phyloP scores from a whole-genome alignment of 2,888 invertebrate species.

The Plebejus argus region DNA sequence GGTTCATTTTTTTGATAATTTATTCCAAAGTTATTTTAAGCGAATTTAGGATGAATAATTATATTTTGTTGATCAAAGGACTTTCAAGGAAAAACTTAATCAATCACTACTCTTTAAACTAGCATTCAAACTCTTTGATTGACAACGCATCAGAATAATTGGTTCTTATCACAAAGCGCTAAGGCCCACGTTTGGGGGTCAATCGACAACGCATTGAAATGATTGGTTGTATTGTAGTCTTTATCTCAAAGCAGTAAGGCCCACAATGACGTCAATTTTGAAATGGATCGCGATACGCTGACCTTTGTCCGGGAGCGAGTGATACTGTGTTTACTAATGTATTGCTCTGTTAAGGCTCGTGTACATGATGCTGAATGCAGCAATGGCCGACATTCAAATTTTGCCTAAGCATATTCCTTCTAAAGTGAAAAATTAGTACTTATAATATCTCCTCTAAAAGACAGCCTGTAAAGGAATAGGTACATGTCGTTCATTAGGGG shows the following conservation, averaged over 20 bases:
- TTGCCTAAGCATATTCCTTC: no score
- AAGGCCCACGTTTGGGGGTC: neutral
- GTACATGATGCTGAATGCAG: neutral
- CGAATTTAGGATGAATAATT: no score
- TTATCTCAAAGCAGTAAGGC: conserved; percentile 37
- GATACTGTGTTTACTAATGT: conserved; percentile 44
- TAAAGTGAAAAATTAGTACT: neutral
- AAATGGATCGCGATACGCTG: conserved; percentile 42
- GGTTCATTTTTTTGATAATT: no score
- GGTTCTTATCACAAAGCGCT: neutral
- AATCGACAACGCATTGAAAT: conserved; percentile 26
- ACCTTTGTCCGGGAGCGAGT: conserved; percentile 44
- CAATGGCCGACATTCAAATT: neutral
- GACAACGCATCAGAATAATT: neutral
- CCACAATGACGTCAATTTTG: conserved; percentile 38
- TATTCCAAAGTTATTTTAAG: no score
- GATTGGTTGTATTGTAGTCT: conserved; percentile 31
- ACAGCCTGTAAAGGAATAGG: no score
- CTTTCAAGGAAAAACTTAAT: no score
- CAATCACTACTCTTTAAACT: neutral
- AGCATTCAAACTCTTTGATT: neutral
- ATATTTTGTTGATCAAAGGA: no score
- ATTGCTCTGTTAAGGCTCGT: conserved; percentile 15
- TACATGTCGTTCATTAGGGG: no score
- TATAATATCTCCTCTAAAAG: no score